Base-by-base conservation (phyloP, 1,140 invertebrate genomes). In the Eriocheir sinensis region DNA sequence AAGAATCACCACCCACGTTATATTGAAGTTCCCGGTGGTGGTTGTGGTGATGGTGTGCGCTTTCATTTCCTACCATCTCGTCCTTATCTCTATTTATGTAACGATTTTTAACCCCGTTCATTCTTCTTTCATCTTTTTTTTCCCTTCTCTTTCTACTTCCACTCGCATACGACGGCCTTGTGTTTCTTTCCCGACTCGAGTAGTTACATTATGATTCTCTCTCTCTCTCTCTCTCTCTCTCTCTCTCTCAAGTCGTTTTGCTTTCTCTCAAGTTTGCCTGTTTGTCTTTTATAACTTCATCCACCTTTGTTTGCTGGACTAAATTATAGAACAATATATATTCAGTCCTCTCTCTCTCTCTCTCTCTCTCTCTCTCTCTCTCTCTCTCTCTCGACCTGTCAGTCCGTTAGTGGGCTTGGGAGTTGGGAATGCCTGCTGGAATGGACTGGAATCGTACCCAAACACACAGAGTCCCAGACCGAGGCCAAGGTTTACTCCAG, bases 51-150 rank as follows among this genome's bases (percentile, higher is more conserved):
- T n/a, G n/a, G n/a, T n/a, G n/a, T n/a, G n/a, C n/a, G n/a, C n/a
- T n/a, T n/a, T n/a, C n/a, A n/a, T n/a, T n/a, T 40, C 36, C 86
- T 89, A 32, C 21, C 86, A 27, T 83, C n/a, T 83, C 81, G 36
- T 34, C 81, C 81, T 83, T n/a, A 72, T n/a, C 27, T 44, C 12
- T 21, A 41, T 44, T 27, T 86, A 17, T 41, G 36, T 41, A 30
- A 40, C 83, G 40, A 86, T 4, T 34, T 38, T 41, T 15, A 72
- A 15, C n/a, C 60, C n/a, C 60, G 60, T 72, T 72, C 60, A 72
- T n/a, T n/a, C 60, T 83, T 30, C 81, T 34, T 8, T 34, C n/a
- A 9, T 83, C 9, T 30, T 34, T 30, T n/a, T 6, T n/a, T 34
- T n/a, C n/a, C 36, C n/a, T n/a, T 8, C 81, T 83, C 81, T 34